These are phyloP conservation scores for Regulus satrapa DNA, from an alignment of 2,113 vertebrate species.

Conservation along the genomic window DNA sequence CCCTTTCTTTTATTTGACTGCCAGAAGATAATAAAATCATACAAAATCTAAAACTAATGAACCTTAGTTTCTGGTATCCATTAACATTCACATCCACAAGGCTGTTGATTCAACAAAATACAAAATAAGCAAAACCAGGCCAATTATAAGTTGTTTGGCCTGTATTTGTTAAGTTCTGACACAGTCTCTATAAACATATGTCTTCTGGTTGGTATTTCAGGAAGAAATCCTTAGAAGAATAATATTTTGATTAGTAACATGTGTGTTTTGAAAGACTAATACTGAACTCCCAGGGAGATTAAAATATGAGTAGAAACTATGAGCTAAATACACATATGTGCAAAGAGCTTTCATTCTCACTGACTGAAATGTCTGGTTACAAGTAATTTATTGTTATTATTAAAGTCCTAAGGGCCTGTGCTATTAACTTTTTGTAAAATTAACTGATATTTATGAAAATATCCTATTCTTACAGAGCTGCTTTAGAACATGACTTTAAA, in stretches of 20 bases:
- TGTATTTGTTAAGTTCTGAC: neutral
- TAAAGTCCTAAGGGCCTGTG: neutral
- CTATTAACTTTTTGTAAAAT: neutral
- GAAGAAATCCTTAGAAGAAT: conserved; percentile 20
- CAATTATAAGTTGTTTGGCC: neutral
- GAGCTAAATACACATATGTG: conserved; percentile 2
- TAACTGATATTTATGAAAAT: neutral
- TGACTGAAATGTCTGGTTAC: neutral
- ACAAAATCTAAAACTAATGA: neutral
- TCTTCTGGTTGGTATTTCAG: conserved; percentile 17
- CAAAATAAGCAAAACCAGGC: neutral
- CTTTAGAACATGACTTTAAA: neutral
- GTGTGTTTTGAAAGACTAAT: conserved; percentile 49
- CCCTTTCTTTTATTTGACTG: conserved; percentile 2
- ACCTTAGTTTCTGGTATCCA: neutral
- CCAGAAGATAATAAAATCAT: neutral
- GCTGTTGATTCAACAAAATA: neutral
- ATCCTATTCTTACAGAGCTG: neutral
- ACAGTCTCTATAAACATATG: neutral
- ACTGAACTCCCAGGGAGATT: conserved; percentile 18
- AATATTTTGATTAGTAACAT: conserved; percentile 57
- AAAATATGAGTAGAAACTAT: conserved; percentile 23
- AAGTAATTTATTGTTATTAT: neutral
- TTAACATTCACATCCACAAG: neutral
- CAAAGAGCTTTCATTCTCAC: neutral